Conservation (phyloP, 2,888 invertebrate species). For the Octodonta nipae region DNA sequence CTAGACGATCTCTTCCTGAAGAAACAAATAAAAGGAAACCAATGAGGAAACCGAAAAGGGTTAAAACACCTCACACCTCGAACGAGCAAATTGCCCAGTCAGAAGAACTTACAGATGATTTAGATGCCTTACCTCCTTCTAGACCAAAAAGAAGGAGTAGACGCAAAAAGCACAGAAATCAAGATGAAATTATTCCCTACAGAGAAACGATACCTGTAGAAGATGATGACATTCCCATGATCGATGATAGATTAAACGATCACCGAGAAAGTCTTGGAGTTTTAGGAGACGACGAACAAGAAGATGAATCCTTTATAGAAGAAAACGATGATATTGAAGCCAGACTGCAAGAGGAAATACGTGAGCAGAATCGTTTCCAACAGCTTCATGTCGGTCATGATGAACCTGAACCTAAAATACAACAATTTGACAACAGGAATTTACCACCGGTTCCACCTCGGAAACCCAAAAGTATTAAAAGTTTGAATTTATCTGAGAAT, state of each 20-base stretch:
- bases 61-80: constrained; percentile 34
- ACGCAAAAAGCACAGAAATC: constrained; percentile 15
- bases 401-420: constrained; percentile 11
- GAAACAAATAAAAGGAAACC: constrained; percentile 39
- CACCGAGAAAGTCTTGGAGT: constrained; percentile 20
- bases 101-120: constrained; percentile 25
- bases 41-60: constrained; percentile 32
- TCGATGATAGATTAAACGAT: constrained; percentile 8
- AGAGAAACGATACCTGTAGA: constrained; percentile 27
- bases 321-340: constrained; percentile 39
- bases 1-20: constrained; percentile 32
- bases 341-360: constrained; percentile 43
- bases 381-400: too few relatives aligned
- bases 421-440: constrained; percentile 5
- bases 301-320: constrained; percentile 20
- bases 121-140: constrained; percentile 31
- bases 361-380: too few relatives aligned
- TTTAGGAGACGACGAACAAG: constrained; percentile 31
- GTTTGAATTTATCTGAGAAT: constrained; percentile 30
- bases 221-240: constrained; percentile 4
- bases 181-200: constrained; percentile 32
- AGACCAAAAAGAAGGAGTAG: constrained; percentile 45
- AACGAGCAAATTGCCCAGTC: constrained; percentile 27
- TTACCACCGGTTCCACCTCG: constrained; percentile 30
- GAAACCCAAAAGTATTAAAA: constrained; percentile 31